A percentile compares a stretch with the other conserved stretches of the same genome.
These are phyloP conservation scores for Clusia tigrina DNA, from an alignment of 2,888 invertebrate genomes.

Conservation along the genomic window DNA sequence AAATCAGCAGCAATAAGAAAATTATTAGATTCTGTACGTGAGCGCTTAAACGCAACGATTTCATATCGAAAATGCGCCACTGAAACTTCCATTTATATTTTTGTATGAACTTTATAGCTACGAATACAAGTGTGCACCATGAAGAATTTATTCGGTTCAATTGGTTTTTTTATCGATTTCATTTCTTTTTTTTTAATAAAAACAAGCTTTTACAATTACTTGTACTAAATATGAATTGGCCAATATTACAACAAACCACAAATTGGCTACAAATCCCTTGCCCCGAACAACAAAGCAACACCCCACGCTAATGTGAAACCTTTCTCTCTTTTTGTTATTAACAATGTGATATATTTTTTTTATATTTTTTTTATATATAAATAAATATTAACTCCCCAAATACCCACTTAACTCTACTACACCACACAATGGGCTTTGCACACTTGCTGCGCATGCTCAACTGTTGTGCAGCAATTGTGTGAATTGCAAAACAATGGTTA, in stretches of 20 bases:
- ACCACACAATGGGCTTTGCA: constrained; percentile 2
- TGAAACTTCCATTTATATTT: neutral
- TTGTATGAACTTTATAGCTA: constrained; percentile 25
- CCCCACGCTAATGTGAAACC: neutral
- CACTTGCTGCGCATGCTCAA: constrained; percentile 5
- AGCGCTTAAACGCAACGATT: too few relatives aligned
- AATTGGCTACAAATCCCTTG: constrained; percentile 24
- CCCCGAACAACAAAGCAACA: constrained; percentile 4
- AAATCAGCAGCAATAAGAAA: neutral
- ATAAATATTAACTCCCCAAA: constrained; percentile 2
- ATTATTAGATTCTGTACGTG: too few relatives aligned
- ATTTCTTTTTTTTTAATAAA: neutral
- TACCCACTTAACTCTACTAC: neutral
- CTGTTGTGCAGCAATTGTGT: neutral
- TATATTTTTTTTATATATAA: too few relatives aligned
- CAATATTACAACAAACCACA: constrained; percentile 21
- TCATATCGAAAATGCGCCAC: too few relatives aligned
- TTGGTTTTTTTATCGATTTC: neutral
- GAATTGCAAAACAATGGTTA: neutral
- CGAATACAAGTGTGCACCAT: constrained; percentile 61
- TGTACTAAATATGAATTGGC: constrained; percentile 9
- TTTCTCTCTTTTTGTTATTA: neutral
- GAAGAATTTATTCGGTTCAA: constrained; percentile 2
- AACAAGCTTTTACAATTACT: constrained; percentile 18
- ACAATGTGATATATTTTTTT: neutral